Conservation (phyloP, 2,113 vertebrate species). For the Aptenodytes patagonicus region DNA sequence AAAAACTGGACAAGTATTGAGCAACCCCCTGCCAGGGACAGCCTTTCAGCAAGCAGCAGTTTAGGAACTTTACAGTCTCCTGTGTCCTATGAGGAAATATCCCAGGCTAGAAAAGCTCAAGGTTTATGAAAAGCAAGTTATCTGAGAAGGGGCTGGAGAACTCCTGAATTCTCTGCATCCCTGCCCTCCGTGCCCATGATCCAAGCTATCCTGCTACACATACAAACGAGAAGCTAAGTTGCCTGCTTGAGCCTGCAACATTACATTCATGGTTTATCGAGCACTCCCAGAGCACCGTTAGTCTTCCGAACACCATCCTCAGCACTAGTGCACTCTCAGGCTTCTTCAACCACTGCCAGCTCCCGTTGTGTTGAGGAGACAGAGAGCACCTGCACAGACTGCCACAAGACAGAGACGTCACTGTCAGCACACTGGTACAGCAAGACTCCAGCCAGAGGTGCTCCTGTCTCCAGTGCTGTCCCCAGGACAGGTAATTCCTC, state of each 20-base stretch:
- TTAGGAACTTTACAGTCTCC: background rate
- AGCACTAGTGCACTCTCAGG: background rate
- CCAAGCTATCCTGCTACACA: background rate
- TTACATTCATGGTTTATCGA: background rate
- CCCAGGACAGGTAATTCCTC: background rate
- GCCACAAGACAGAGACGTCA: background rate
- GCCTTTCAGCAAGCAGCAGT: background rate
- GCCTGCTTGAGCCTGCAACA: background rate
- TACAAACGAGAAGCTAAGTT: background rate
- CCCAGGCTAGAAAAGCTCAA: background rate
- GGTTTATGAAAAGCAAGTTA: background rate
- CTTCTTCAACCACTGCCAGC: background rate
- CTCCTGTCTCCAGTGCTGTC: background rate
- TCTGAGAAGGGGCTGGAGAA: background rate
- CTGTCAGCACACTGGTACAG: background rate
- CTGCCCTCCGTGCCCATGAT: background rate
- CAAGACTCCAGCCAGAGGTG: background rate
- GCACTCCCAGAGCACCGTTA: fast-evolving
- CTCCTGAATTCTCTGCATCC: background rate
- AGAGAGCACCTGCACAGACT: background rate
- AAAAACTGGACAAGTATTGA: background rate
- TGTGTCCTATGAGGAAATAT: background rate
- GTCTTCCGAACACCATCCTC: background rate
- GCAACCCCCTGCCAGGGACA: background rate
- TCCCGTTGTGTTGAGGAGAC: background rate